Evolutionary conservation across 1,140 invertebrate species (phyloP).

Genomic region (Drosophila novamexicana): DNA sequence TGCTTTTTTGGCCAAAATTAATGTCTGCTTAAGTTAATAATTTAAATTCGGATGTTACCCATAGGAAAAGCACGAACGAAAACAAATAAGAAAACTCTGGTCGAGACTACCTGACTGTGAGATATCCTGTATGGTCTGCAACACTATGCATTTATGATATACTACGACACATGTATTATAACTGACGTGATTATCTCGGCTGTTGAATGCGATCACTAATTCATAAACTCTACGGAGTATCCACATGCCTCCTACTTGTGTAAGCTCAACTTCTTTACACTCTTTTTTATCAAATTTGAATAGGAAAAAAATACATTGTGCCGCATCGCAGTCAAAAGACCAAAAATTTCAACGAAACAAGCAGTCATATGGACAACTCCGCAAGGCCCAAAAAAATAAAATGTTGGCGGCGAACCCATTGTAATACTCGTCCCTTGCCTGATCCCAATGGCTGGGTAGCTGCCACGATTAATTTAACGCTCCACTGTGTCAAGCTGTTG

Average conservation of each 20-base stretch:
- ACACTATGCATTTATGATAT: no score
- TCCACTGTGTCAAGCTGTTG: conserved; percentile 73
- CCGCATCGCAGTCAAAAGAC: conserved; percentile 38
- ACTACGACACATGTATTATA: no score
- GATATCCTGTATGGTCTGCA: background rate
- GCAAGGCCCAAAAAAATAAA: conserved; percentile 34
- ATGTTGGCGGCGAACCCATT: conserved; percentile 19
- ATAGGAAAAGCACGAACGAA: conserved; percentile 37
- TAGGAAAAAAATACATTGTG: background rate
- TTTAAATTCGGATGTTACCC: conserved; percentile 69
- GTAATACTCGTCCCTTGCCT: conserved; percentile 5
- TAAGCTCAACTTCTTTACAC: background rate
- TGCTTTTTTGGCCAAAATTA: conserved; percentile 47
- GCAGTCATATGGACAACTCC: conserved; percentile 23
- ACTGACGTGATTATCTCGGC: no score
- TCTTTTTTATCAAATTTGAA: background rate
- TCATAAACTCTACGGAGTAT: background rate
- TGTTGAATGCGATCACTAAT: no score
- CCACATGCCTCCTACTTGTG: background rate
- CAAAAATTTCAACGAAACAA: conserved; percentile 44
- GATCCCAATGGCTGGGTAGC: conserved; percentile 20
- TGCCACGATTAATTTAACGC: conserved; percentile 80
- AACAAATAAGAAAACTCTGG: conserved; percentile 8
- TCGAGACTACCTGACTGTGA: background rate
- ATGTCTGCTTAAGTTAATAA: conserved; percentile 63